Evolutionary conservation across 64 coral and sea anemone genomes (phyloP), one percentile per base, ranked within the genome.

Genomic region (Dendrophyllia cribrosa): DNA sequence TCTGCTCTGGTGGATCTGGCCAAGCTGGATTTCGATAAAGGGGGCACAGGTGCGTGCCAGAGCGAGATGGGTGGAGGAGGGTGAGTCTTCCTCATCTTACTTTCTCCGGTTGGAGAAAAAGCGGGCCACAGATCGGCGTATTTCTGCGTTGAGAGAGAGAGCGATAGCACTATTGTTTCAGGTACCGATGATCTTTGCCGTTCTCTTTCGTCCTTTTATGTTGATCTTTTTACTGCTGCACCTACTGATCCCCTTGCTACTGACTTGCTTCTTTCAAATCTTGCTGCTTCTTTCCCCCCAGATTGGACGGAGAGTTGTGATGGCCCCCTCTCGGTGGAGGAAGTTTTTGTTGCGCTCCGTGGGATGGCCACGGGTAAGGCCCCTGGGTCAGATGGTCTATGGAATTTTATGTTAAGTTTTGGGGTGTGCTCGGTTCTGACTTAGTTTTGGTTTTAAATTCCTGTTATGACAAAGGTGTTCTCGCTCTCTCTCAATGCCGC

Each of bases 81-180:
- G 87, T 10, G 73, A 89, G 34, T 20, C 51, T 43, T 77, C 70
- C 3, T 60, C 71, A 14, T 61, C 87, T 5, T 89, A 59, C 17
- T 89, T 89, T 62, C 16, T 77, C 21, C 5, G 34, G 19, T 13
- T 80, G 3, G 88, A 80, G 48, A 82, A 82, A 20, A 52, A 62
- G 19, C 7, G 24, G 0, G 65, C 19, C 4, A 20, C n/a, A 0
- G 21, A 68, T 25, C 65, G 20, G 7, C 8, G 65, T 2, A 68
- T 68, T 25, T 25, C 65, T 0, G 65, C 65, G 6, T 21, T 44
- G 5, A 44, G 11, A n/a, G 23, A 10, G n/a, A 43, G n/a, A 43
- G 34, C 34, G 25, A 44, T 72, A 10, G 23, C 12, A 43, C 69
- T 43, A 13, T 44, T 26, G 9, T 88, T 25, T 44, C 34, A 26